Percentiles rank a stretch among this genome's conserved stretches.
phyloP scores from a whole-genome alignment of 1,140 invertebrate species.

The Centruroides sculpturatus region DNA sequence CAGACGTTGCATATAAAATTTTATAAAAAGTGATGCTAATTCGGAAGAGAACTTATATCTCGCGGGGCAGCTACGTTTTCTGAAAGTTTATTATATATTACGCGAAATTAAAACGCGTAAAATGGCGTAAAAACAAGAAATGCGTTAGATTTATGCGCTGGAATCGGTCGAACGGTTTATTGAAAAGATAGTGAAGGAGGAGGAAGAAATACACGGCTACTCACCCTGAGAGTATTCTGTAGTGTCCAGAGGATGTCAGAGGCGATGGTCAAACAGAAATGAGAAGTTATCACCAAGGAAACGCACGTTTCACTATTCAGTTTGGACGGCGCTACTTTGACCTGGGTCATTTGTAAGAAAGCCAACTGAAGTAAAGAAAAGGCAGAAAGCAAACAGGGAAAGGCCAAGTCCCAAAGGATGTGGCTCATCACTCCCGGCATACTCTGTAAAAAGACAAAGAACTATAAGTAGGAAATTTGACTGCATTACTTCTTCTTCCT shows the following conservation, averaged over 20 bases:
- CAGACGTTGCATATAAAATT: too few species aligned
- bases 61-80: too few species aligned
- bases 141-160: too few species aligned
- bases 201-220: background rate
- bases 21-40: too few species aligned
- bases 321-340: slow-evolving; percentile 37
- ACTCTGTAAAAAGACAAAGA: slow-evolving; percentile 26
- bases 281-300: slow-evolving; percentile 39
- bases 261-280: slow-evolving; percentile 39
- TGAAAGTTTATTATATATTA: too few species aligned
- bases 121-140: too few species aligned
- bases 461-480: background rate
- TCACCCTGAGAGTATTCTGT: slow-evolving; percentile 33
- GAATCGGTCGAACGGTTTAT: too few species aligned
- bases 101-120: too few species aligned
- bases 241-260: slow-evolving; percentile 38
- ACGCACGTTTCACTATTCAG: slow-evolving; percentile 39
- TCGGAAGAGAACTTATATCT: too few species aligned
- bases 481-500: too few species aligned
- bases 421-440: slow-evolving; percentile 40
- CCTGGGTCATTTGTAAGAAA: slow-evolving; percentile 42
- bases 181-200: too few species aligned
- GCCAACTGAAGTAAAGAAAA: slow-evolving; percentile 44
- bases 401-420: slow-evolving; percentile 44
- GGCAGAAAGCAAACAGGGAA: slow-evolving; percentile 43